Evolutionary conservation across 2,113 vertebrate genomes (phyloP).

Genomic region (Aegypius monachus): DNA sequence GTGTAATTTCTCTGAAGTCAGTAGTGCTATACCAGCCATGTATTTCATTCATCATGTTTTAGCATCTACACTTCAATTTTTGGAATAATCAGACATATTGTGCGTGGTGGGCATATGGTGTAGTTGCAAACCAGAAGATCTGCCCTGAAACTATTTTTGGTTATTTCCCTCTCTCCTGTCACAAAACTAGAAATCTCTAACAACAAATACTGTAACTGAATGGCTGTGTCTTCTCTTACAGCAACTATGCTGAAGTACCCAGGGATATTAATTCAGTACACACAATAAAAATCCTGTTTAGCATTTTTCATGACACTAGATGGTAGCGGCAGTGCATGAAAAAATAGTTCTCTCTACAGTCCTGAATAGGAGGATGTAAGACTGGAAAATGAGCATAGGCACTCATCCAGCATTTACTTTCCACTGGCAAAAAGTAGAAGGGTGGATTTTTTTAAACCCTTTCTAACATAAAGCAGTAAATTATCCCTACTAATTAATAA

Average conservation of each 20-base stretch:
- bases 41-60: conserved; percentile 15
- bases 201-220: conserved; percentile 17
- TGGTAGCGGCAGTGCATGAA: not conserved
- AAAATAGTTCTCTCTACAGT: not conserved
- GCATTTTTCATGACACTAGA: not conserved
- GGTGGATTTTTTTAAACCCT: not conserved
- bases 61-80: not conserved
- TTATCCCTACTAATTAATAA: not conserved
- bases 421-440: not conserved
- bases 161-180: not conserved
- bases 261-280: not conserved
- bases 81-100: not conserved
- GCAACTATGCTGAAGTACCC: not conserved
- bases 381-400: not conserved
- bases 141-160: conserved; percentile 41
- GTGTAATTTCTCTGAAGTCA: not conserved
- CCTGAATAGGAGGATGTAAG: not conserved
- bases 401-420: not conserved
- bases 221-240: not conserved
- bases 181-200: conserved; percentile 28
- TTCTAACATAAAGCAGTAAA: not conserved
- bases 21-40: not conserved
- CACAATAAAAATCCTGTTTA: not conserved
- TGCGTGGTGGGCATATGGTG: conserved; percentile 27
- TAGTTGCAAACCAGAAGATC: conserved; percentile 1